Conservation (phyloP, 2,888 invertebrate species). For the Notocelia uddmanniana region DNA sequence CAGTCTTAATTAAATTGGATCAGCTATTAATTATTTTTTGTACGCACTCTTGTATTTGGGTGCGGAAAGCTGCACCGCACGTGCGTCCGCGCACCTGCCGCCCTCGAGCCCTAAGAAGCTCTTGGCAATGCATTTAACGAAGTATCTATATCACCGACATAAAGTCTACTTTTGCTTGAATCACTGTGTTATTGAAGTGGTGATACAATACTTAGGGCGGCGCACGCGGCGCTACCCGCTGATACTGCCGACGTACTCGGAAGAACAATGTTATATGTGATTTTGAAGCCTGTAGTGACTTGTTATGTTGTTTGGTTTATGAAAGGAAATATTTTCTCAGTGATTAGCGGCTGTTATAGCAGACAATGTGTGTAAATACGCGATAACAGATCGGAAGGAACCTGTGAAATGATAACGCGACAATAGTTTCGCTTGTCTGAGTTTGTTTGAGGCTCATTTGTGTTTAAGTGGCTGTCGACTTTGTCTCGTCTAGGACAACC, state of each 20-base stretch:
- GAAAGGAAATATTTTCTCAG: slow-evolving; percentile 20
- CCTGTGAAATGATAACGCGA: slow-evolving; percentile 18
- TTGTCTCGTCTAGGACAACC: background rate
- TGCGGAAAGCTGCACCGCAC: slow-evolving; percentile 74
- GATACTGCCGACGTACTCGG: slow-evolving; percentile 2
- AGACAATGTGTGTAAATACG: slow-evolving; percentile 35
- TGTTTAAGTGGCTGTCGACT: background rate
- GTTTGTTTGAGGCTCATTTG: slow-evolving; percentile 1
- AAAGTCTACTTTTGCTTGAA: slow-evolving; percentile 7
- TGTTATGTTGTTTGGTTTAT: slow-evolving; percentile 24
- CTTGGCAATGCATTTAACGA: background rate
- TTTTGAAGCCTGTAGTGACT: slow-evolving; percentile 21
- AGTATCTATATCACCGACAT: background rate
- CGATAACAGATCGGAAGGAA: slow-evolving; percentile 41
- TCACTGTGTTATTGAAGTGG: background rate
- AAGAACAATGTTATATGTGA: slow-evolving; percentile 22
- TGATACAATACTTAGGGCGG: background rate
- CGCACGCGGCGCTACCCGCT: slow-evolving; percentile 28
- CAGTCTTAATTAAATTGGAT: slow-evolving; percentile 43
- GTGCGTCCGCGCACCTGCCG: slow-evolving; percentile 80
- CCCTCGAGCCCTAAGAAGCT: slow-evolving; percentile 53
- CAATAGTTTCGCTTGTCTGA: slow-evolving; percentile 29
- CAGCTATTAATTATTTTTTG: slow-evolving; percentile 45
- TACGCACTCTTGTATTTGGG: slow-evolving; percentile 51
- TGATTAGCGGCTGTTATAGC: slow-evolving; percentile 28